A percentile compares a stretch with the other conserved stretches of the same genome.
phyloP scores from a whole-genome alignment of 2,888 invertebrate species.

The Nymphalis urticae region DNA sequence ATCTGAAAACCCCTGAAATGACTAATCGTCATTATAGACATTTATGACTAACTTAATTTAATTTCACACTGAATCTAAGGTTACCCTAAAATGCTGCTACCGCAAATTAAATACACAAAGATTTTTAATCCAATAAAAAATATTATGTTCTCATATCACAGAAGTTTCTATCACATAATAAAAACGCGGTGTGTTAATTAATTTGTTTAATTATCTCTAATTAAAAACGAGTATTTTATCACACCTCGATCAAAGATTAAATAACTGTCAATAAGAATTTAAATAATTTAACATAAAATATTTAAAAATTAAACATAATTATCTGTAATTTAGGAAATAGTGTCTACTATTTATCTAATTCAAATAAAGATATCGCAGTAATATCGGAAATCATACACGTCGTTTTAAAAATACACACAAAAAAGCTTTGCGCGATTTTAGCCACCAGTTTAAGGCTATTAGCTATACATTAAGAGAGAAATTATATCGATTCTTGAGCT shows the following conservation, averaged over 20 bases:
- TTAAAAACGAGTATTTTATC: conserved; percentile 13
- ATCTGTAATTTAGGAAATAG: conserved; percentile 8
- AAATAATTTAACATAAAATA: conserved; percentile 12
- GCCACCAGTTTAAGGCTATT: conserved; percentile 58
- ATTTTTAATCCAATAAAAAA: not conserved
- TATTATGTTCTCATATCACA: conserved; percentile 3
- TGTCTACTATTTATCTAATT: conserved; percentile 3
- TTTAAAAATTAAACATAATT: conserved; percentile 10
- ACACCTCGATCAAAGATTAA: conserved; percentile 5
- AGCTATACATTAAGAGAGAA: conserved; percentile 64
- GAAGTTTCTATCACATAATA: conserved; percentile 6
- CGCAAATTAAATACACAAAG: not conserved
- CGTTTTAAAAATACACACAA: conserved; percentile 9
- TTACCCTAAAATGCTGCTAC: conserved; percentile 43
- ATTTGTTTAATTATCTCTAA: conserved; percentile 8
- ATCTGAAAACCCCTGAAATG: conserved; percentile 49
- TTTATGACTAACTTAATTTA: conserved; percentile 50
- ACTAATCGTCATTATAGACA: conserved; percentile 46
- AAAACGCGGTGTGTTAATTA: conserved; percentile 11
- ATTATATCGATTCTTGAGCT: conserved; percentile 63
- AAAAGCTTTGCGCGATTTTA: conserved; percentile 48
- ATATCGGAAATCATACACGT: conserved; percentile 1
- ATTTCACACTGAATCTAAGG: conserved; percentile 45
- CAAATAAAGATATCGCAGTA: conserved; percentile 6
- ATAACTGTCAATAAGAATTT: conserved; percentile 4